Evolutionary conservation across 1,140 invertebrate species (phyloP), one percentile per base, ranked within the genome.

Genomic region (Lordiphosa mommai): DNA sequence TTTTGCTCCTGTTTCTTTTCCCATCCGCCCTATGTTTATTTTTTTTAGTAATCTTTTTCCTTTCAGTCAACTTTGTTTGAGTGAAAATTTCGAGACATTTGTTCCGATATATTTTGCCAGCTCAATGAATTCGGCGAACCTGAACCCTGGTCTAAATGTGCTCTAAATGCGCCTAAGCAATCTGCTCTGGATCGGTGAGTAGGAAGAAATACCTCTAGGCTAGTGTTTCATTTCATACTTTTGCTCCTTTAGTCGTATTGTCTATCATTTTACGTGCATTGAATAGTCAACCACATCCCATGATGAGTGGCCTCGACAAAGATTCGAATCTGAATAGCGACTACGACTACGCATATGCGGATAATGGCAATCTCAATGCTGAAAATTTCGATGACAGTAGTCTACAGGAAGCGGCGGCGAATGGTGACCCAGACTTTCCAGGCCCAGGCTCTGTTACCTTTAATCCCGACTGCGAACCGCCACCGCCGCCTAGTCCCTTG

Each of bases 81-180:
- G 8, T 38, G 3, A 40, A 23, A 58, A 23, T 6, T 13, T 4
- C 16, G 16, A 20, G 9, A 14, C 27, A 33, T 33, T 53, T 29
- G 7, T 7, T 5, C 36, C 7, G n/a, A 8, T 23, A 3, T 7
- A 36, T 27, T 30, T 52, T 10, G 38, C n/a, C 16, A 33, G 14
- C 36, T 49, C 40, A 47, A 65, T 50, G 69, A 36, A 50, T 53
- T 12, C 12, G 20, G 16, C 36, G 46, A 44, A 32, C 9, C 41
- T 63, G 41, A 55, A 52, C 40, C 4, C 29, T 51, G 43, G 38
- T 64, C 53, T 49, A 56, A 77, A 77, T 71, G 76, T 71, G 36
- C 61, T 69, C 68, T 72, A 73, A 84, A 84, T 85, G 80, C 66
- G 66, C 59, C 50, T 65, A 59, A 77, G 41, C 50, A 44, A 37